Evolutionary conservation across 2,113 vertebrate species (phyloP).

Genomic region (Tragulus kanchil): DNA sequence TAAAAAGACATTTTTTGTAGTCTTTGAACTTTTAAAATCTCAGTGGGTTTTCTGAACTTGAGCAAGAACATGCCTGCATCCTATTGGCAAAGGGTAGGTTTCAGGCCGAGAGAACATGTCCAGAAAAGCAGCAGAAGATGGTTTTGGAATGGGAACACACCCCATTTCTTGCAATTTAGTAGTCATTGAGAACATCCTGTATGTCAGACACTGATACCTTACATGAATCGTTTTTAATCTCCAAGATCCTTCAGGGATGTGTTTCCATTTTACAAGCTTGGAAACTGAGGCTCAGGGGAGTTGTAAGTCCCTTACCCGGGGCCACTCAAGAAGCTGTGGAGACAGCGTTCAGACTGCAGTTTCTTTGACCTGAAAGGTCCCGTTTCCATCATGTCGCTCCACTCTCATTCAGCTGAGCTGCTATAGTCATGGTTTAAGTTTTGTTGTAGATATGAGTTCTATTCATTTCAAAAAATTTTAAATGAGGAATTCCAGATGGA

Average conservation of each 20-base stretch:
- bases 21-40: constrained; percentile 51
- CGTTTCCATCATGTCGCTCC: background rate
- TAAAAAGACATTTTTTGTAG: constrained; percentile 31
- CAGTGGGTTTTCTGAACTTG: background rate
- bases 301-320: background rate
- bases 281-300: background rate
- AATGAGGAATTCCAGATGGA: constrained; percentile 38
- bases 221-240: background rate
- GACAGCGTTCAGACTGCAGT: background rate
- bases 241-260: background rate
- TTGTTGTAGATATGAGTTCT: background rate
- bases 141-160: background rate
- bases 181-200: background rate
- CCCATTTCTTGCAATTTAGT: background rate
- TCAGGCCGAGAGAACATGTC: background rate
- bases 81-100: background rate
- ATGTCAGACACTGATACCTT: background rate
- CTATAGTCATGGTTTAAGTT: background rate
- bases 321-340: background rate
- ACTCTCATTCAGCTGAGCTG: background rate
- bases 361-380: background rate
- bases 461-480: constrained; percentile 8
- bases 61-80: background rate
- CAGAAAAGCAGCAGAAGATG: background rate
- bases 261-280: background rate